Evolutionary conservation across 2,888 invertebrate species (phyloP), one percentile per base, ranked within the genome.

Genomic region (Pyrrhosoma nymphula): DNA sequence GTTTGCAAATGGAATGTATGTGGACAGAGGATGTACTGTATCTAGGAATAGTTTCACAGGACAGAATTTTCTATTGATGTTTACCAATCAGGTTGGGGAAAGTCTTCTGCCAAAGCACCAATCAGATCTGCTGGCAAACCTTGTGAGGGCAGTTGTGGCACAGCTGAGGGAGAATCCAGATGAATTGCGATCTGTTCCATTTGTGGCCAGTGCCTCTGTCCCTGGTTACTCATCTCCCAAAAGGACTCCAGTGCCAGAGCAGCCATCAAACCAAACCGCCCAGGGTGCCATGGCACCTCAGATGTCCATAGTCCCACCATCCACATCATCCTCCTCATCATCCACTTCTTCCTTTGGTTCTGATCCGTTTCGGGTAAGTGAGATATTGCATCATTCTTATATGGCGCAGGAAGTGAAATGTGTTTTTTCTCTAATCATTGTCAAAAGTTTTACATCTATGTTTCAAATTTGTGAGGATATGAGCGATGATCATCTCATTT

Each of bases 101-200:
- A 98, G 98, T 96, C 97, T 99, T 55, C 97, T 99, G 35, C 98
- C 98, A 0, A 98, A 98, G 96, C 98, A 98, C 96, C 99, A 99
- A 97, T 98, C 98, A 96, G 98, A 98, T 55, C 98, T 98, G 20
- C 98, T 99, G 96, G 98, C 98, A 96, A 98, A 98, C 96, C 98
- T 99, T 96, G 98, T 99, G 96, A 98, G 98, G 96, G 99, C 99
- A 96, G 98, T 99, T 96, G 98, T 99, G 95, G 97, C 98, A 90
- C 98, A 99, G 97, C 98, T 99, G 96, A 98, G 98, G 96, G 98
- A 98, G 96, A 98, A 98, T 97, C 99, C 99, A 8, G 98, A 98
- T 95, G 97, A 97, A 96, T 97, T 98, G 96, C 98, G 98, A 10
- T 97, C 98, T 39, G 97, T 98, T 95, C 97, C 97, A 18, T 97